A percentile compares a stretch with the other conserved stretches of the same genome.
These are phyloP conservation scores for Papilio dardanus DNA, from an alignment of 1,140 invertebrate species.

Conservation along the genomic window DNA sequence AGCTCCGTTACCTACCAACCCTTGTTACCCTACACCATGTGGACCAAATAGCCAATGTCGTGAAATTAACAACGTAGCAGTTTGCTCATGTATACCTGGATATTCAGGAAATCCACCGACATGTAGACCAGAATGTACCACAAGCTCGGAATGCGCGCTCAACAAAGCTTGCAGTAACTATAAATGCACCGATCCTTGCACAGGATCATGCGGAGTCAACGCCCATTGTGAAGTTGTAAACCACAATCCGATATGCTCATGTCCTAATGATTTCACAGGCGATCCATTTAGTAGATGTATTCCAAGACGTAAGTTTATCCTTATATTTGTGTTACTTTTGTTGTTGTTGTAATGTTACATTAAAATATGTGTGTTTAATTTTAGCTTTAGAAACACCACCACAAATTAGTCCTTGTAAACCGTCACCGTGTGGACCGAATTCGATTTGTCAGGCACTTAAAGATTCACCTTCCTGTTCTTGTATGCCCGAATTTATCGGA, in stretches of 20 bases:
- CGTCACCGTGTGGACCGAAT: slow-evolving; percentile 88
- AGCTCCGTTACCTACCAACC: slow-evolving; percentile 75
- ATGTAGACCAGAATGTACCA: slow-evolving; percentile 87
- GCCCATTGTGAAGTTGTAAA: slow-evolving; percentile 86
- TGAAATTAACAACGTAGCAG: slow-evolving; percentile 84
- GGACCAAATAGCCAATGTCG: slow-evolving; percentile 86
- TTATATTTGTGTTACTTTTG: neutral
- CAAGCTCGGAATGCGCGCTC: slow-evolving; percentile 85
- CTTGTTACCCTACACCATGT: slow-evolving; percentile 86
- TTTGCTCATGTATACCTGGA: slow-evolving; percentile 86
- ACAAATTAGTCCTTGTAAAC: slow-evolving; percentile 84
- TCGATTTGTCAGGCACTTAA: slow-evolving; percentile 85
- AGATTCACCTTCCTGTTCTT: slow-evolving; percentile 85
- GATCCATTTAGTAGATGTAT: slow-evolving; percentile 87
- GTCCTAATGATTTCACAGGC: slow-evolving; percentile 85
- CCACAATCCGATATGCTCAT: slow-evolving; percentile 86
- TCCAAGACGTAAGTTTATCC: slow-evolving; percentile 81
- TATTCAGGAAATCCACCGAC: slow-evolving; percentile 87
- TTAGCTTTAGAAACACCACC: slow-evolving; percentile 81
- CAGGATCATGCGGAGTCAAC: slow-evolving; percentile 86
- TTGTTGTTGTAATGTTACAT: neutral
- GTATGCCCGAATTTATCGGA: slow-evolving; percentile 85
- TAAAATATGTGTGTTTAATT: slow-evolving; percentile 43
- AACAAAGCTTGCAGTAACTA: slow-evolving; percentile 86
- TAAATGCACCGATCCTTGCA: slow-evolving; percentile 88